These are phyloP conservation scores for Toxostoma redivivum DNA, from an alignment of 2,113 vertebrate genomes.

Conservation along the genomic window DNA sequence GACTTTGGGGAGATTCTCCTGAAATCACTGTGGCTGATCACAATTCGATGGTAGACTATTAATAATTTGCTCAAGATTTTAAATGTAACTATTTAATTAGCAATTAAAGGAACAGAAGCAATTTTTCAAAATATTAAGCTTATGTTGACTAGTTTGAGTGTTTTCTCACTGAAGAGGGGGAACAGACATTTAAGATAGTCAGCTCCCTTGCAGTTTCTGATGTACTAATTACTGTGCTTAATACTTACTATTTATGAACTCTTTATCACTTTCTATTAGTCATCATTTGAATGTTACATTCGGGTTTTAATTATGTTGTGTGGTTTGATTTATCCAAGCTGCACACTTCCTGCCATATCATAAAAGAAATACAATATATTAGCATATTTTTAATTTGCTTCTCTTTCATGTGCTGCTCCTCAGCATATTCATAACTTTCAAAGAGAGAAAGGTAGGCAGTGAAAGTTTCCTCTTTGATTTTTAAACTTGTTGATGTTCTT, in stretches of 20 bases:
- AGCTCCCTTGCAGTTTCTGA: neutral
- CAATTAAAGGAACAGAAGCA: neutral
- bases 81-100: neutral
- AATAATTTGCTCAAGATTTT: neutral
- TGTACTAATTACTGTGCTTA: slow-evolving; percentile 1
- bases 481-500: neutral
- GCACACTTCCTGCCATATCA: neutral
- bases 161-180: neutral
- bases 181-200: neutral
- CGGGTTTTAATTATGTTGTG: neutral
- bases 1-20: neutral
- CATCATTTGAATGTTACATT: neutral
- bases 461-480: slow-evolving; percentile 19
- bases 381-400: slow-evolving; percentile 20
- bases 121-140: neutral
- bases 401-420: neutral
- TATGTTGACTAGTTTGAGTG: neutral
- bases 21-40: neutral
- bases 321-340: slow-evolving; percentile 1
- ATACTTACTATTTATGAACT: slow-evolving; percentile 7
- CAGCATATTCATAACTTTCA: neutral
- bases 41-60: neutral
- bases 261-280: neutral
- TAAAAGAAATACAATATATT: slow-evolving; percentile 3
- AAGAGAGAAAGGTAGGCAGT: neutral